A percentile compares a stretch with the other conserved stretches of the same genome.
phyloP scores from a whole-genome alignment of 2,113 vertebrate species.

The Eptatretus burgeri region DNA sequence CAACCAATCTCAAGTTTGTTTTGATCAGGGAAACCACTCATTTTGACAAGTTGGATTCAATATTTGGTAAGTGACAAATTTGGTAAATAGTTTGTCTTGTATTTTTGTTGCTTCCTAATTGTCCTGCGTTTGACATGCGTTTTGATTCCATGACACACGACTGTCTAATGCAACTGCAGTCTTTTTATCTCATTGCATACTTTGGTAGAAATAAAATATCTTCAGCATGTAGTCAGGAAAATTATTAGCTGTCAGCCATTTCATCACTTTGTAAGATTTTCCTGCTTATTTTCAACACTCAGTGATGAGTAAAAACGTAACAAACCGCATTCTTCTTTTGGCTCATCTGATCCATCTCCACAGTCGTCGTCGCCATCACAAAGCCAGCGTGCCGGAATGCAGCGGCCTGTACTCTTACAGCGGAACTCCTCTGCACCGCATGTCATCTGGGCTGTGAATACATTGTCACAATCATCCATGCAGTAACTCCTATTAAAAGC shows the following conservation, averaged over 20 bases:
- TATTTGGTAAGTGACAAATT: no score
- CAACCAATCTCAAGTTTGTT: no score
- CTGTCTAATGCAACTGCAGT: not conserved
- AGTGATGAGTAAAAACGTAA: not conserved
- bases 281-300: not conserved
- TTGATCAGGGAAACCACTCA: no score
- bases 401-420: constrained; percentile 9
- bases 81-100: not conserved
- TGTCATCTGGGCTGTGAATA: constrained; percentile 8
- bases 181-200: not conserved
- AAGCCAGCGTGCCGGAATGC: constrained; percentile 9
- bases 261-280: not conserved
- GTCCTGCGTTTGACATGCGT: not conserved
- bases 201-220: not conserved
- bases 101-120: not conserved
- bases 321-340: constrained; percentile 9
- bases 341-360: constrained; percentile 9
- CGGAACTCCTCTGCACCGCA: constrained; percentile 9
- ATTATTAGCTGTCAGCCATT: not conserved
- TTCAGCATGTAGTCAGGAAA: not conserved
- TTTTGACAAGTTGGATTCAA: no score
- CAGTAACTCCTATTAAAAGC: no score
- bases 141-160: not conserved
- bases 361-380: constrained; percentile 10
- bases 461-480: no score